Conservation (phyloP, 2,113 vertebrate species). For the Galbula dea region DNA sequence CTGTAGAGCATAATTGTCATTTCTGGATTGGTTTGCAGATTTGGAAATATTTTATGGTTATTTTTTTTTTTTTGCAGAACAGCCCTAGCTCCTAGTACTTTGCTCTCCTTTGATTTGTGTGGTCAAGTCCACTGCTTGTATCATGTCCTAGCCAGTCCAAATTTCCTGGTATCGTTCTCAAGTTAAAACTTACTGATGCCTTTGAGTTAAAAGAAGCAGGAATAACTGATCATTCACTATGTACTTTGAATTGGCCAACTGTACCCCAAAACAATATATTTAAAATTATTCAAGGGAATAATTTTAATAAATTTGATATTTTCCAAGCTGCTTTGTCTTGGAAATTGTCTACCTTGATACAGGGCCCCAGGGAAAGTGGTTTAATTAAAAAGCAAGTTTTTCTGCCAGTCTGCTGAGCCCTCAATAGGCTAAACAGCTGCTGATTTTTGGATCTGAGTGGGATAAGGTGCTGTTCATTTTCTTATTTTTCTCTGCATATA, state of each 20-base stretch:
- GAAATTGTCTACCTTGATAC: constrained; percentile 36
- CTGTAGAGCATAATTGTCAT: not conserved
- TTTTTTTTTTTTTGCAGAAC: not conserved
- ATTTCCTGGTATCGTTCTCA: not conserved
- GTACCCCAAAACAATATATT: not conserved
- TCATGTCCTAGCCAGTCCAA: not conserved
- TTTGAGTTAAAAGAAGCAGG: not conserved
- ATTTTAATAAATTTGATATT: constrained; percentile 14
- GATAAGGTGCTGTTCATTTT: not conserved
- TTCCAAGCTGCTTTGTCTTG: not conserved
- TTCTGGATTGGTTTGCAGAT: not conserved
- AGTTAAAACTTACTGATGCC: not conserved
- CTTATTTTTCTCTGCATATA: not conserved
- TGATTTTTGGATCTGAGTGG: constrained; percentile 16
- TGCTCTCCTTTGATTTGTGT: not conserved
- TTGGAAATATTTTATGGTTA: not conserved
- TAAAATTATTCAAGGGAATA: not conserved
- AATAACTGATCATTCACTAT: not conserved
- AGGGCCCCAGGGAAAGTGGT: constrained; percentile 5
- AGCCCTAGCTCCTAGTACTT: not conserved
- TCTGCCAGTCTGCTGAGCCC: constrained; percentile 38
- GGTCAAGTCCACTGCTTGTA: not conserved
- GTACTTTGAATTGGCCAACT: not conserved
- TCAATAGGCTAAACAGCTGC: constrained; percentile 17
- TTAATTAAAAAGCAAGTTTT: constrained; percentile 55